Base-by-base conservation (phyloP, 2,113 vertebrate species). In the Hippocampus barbouri region DNA sequence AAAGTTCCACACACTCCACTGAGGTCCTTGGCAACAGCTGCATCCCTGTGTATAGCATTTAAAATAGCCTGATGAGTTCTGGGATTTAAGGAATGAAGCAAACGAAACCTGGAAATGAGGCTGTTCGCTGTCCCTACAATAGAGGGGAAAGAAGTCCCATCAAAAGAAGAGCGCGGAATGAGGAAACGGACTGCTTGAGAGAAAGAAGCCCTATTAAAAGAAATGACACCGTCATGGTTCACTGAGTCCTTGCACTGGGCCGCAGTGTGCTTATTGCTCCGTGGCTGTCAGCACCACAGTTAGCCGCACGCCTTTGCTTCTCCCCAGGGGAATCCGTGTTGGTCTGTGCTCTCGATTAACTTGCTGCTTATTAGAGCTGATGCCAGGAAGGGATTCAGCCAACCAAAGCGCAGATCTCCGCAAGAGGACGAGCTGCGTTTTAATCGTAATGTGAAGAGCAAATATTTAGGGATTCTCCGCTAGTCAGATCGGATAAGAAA, bases 151-250 rank as follows among this genome's bases (percentile, higher is more conserved):
- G 71, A 72, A 75, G 75, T n/a, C 38, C 47, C 40, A 40, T 21
- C 30, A 56, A 70, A 34, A 62, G 59, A 65, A 59, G 49, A 64
- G 56, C 69, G 21, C 45, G 45, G 63, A 80, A 76, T 70, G 43
- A 64, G 76, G 75, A 69, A 73, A 76, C 65, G 62, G 69, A 56
- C 70, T 67, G 62, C 27, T 66, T 72, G 79, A 78, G 65, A 86
- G 80, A 86, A 81, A 81, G 78, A 81, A 84, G 77, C 78, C 86
- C 90, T 90, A 90, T 91, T 91, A 90, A 90, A 91, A 89, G 85
- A 84, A 85, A 86, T 87, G 89, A 89, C 87, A 89, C 87, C 73
- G 86, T 87, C 88, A 88, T 70, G 88, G 89, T 89, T 90, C 83
- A 87, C 69, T 84, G 89, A 72, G 79, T 41, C 66, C 69, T 78